These are phyloP conservation scores for Leiothrix lutea DNA, from an alignment of 2,113 vertebrate genomes.

Conservation along the genomic window DNA sequence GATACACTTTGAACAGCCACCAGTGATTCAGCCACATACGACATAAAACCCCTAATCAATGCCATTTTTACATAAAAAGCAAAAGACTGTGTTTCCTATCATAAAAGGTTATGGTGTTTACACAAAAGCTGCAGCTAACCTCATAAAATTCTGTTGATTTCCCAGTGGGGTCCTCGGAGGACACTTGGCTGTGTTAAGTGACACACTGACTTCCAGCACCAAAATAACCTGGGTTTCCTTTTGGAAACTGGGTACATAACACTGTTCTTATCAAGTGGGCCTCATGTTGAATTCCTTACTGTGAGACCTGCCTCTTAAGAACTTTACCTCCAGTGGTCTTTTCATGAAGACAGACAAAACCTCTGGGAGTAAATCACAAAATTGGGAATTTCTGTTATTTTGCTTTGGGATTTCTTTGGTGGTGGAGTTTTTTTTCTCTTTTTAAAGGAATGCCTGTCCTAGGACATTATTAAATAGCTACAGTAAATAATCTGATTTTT, in stretches of 20 bases:
- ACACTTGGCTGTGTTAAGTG: conserved; percentile 64
- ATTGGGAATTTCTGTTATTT: not conserved
- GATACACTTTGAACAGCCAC: conserved; percentile 20
- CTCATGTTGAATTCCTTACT: not conserved
- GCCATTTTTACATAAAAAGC: conserved; percentile 69
- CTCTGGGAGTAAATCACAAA: not conserved
- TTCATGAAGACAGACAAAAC: not conserved
- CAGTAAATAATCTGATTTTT: not conserved
- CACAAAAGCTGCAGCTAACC: conserved; percentile 74
- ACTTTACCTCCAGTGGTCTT: not conserved
- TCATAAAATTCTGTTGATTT: conserved; percentile 77
- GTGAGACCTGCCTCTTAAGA: not conserved
- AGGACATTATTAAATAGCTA: not conserved
- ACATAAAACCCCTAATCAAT: conserved; percentile 46
- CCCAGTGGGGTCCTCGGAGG: conserved; percentile 72
- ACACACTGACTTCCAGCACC: conserved; percentile 46
- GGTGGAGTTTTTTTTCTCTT: not conserved
- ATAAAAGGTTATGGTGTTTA: conserved; percentile 81
- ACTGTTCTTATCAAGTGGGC: not conserved
- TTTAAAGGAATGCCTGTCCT: not conserved
- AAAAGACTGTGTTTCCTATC: conserved; percentile 77
- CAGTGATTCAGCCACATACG: not conserved
- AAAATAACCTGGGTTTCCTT: conserved; percentile 36
- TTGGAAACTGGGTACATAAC: not conserved
- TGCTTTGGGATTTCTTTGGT: not conserved